A percentile compares a stretch with the other conserved stretches of the same genome.
Conservation (phyloP, 2,113 vertebrate species). For the Rhegmatorhina hoffmannsi region DNA sequence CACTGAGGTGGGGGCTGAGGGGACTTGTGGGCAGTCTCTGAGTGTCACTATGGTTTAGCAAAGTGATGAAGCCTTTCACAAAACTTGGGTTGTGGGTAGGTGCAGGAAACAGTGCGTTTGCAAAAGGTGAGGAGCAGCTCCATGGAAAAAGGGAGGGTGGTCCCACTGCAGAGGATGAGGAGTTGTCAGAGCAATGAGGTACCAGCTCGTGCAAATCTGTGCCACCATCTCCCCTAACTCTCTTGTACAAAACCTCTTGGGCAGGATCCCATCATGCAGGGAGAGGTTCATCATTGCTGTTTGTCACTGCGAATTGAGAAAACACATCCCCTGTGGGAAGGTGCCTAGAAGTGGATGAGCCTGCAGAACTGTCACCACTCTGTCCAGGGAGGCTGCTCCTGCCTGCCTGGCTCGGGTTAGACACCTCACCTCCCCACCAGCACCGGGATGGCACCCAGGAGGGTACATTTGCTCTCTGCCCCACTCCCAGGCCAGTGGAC, state of each 20-base stretch:
- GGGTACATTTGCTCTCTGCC: neutral
- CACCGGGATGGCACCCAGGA: neutral
- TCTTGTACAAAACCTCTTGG: neutral
- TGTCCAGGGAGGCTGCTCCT: neutral
- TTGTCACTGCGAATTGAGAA: neutral
- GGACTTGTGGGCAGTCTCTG: neutral
- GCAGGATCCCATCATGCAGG: neutral
- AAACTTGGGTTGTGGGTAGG: neutral
- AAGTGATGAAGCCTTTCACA: neutral
- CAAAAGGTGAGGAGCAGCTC: neutral
- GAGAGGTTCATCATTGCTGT: neutral
- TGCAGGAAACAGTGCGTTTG: neutral
- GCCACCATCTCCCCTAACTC: neutral
- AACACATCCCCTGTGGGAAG: fast-evolving
- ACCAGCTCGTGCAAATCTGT: neutral
- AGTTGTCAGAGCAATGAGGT: neutral
- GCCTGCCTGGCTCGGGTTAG: fast-evolving
- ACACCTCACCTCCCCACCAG: neutral
- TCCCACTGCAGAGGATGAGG: neutral
- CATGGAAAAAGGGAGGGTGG: neutral
- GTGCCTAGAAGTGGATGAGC: neutral
- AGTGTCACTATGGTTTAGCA: neutral
- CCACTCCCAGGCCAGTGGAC: fast-evolving
- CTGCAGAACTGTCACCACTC: neutral
- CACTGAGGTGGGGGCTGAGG: neutral